A percentile compares a stretch with the other conserved stretches of the same genome.
These are phyloP conservation scores for Habrosyne pyritoides DNA, from an alignment of 2,888 invertebrate genomes.

Conservation along the genomic window DNA sequence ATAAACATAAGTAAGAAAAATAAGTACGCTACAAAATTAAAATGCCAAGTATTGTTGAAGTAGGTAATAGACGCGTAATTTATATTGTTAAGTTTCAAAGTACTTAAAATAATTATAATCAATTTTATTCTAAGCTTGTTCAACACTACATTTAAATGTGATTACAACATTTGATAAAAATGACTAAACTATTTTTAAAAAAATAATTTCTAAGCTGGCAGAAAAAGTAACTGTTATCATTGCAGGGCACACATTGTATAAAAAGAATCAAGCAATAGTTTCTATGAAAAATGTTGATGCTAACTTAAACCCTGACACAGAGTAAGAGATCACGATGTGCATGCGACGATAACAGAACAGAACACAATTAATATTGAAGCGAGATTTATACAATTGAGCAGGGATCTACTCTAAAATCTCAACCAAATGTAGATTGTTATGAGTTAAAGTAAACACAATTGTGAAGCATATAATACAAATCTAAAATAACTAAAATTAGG, in stretches of 20 bases:
- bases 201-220: constrained; percentile 49
- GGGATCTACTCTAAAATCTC: constrained; percentile 43
- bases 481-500: constrained; percentile 60
- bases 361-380: constrained; percentile 44
- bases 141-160: constrained; percentile 51
- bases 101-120: constrained; percentile 5
- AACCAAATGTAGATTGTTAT: constrained; percentile 39
- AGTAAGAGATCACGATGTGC: constrained; percentile 50
- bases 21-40: neutral
- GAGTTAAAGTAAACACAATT: constrained; percentile 45
- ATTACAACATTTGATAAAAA: constrained; percentile 36
- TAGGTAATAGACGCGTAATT: constrained; percentile 8
- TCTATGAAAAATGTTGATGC: constrained; percentile 7
- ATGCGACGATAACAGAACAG: constrained; percentile 44
- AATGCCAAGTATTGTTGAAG: constrained; percentile 3
- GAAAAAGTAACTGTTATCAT: constrained; percentile 46
- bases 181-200: constrained; percentile 46
- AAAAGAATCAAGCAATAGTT: neutral
- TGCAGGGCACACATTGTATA: constrained; percentile 37
- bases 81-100: constrained; percentile 17
- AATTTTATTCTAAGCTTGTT: constrained; percentile 29
- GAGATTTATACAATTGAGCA: constrained; percentile 47
- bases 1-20: neutral
- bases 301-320: constrained; percentile 34
- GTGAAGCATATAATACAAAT: constrained; percentile 47